Evolutionary conservation across 2,113 vertebrate genomes (phyloP).

Genomic region (Scomber scombrus): DNA sequence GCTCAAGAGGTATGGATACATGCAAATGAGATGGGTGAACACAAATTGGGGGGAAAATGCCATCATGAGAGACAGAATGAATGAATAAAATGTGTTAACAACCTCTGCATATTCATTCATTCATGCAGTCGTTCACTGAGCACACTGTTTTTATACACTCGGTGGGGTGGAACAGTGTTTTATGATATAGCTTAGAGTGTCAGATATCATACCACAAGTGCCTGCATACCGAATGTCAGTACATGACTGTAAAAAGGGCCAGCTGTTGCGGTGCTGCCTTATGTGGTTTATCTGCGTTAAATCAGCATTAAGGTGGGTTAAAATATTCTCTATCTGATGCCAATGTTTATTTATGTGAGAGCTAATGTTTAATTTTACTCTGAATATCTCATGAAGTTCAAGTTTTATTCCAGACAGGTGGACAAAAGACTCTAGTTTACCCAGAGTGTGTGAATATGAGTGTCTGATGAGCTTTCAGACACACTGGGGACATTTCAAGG

Average conservation of each 20-base stretch:
- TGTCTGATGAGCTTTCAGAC: background rate
- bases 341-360: constrained; percentile 1
- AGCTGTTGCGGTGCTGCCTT: background rate
- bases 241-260: background rate
- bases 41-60: constrained; percentile 10
- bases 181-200: background rate
- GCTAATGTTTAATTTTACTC: background rate
- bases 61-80: background rate
- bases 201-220: background rate
- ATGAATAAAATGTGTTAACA: background rate
- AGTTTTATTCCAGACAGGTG: constrained; percentile 11
- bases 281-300: background rate
- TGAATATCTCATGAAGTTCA: background rate
- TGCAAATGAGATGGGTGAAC: constrained; percentile 73
- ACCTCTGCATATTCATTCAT: background rate
- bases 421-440: background rate
- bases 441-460: background rate
- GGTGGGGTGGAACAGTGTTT: background rate
- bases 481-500: background rate
- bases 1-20: constrained; percentile 74
- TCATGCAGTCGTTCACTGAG: background rate
- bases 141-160: background rate
- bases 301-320: background rate
- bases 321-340: background rate
- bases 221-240: too few species aligned